phyloP scores from a whole-genome alignment of 2,888 invertebrate species.

The Lingula anatina region DNA sequence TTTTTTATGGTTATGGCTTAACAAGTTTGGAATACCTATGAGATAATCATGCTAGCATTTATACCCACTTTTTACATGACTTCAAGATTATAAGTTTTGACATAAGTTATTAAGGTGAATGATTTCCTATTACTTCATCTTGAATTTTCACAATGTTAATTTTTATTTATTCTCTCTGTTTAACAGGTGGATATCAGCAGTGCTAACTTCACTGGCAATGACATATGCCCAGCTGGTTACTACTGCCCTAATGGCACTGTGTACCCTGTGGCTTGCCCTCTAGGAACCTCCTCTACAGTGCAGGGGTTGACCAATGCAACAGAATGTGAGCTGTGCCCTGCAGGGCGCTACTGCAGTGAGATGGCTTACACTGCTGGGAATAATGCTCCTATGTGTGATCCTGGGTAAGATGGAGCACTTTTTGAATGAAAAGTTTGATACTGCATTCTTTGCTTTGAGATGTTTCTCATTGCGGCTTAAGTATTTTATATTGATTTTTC shows the following conservation, averaged over 20 bases:
- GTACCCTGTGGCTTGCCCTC: slow-evolving; percentile 41
- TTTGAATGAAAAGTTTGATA: too few relatives aligned
- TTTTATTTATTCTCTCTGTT: not conserved
- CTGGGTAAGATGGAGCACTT: slow-evolving; percentile 17
- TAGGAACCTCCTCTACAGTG: slow-evolving; percentile 40
- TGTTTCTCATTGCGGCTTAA: too few relatives aligned
- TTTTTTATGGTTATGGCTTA: too few relatives aligned
- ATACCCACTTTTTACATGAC: too few relatives aligned
- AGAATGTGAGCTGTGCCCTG: slow-evolving; percentile 39
- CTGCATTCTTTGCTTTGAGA: too few relatives aligned
- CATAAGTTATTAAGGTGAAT: too few relatives aligned
- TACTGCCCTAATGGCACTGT: slow-evolving; percentile 40
- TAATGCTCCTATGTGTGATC: slow-evolving; percentile 25
- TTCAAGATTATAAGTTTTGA: too few relatives aligned
- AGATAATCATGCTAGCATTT: too few relatives aligned
- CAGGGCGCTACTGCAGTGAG: slow-evolving; percentile 44
- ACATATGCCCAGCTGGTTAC: slow-evolving; percentile 44
- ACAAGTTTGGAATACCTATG: too few relatives aligned
- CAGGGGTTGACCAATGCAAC: slow-evolving; percentile 22
- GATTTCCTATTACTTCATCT: too few relatives aligned
- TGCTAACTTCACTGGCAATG: slow-evolving; percentile 39
- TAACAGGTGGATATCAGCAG: slow-evolving; percentile 34
- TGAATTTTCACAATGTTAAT: too few relatives aligned
- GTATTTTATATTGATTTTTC: too few relatives aligned
- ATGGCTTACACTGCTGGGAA: slow-evolving; percentile 33